phyloP scores from a whole-genome alignment of 2,888 invertebrate species.

The Monopis laevigella region DNA sequence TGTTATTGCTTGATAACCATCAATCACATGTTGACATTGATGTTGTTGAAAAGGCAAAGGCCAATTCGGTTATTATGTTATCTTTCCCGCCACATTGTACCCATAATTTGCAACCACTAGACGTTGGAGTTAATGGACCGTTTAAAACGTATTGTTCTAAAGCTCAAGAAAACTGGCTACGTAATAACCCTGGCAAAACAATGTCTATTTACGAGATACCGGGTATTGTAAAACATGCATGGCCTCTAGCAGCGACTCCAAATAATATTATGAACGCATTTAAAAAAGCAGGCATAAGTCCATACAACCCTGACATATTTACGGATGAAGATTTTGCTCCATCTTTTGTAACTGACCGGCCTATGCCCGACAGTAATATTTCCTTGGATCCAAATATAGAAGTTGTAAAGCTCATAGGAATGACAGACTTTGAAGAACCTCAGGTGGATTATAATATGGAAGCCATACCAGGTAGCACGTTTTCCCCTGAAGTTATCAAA shows the following conservation, averaged over 20 bases:
- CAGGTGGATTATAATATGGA: constrained; percentile 16
- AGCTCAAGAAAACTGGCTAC: constrained; percentile 16
- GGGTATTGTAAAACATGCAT: too few relatives aligned
- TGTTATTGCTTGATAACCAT: constrained; percentile 17
- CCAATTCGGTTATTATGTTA: constrained; percentile 16
- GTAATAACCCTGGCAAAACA: too few relatives aligned
- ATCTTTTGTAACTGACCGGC: constrained; percentile 18
- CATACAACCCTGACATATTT: constrained; percentile 17
- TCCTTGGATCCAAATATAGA: too few relatives aligned
- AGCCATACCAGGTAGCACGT: constrained; percentile 13
- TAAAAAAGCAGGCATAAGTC: constrained; percentile 21
- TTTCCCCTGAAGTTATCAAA: constrained; percentile 12
- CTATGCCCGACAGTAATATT: constrained; percentile 11
- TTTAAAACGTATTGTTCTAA: constrained; percentile 19
- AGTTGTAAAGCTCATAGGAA: too few relatives aligned
- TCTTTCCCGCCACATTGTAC: constrained; percentile 22
- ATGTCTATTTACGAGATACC: too few relatives aligned
- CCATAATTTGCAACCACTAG: constrained; percentile 22
- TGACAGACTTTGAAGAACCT: constrained; percentile 11
- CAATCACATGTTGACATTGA: constrained; percentile 17
- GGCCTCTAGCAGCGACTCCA: constrained; percentile 20
- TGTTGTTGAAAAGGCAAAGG: constrained; percentile 15
- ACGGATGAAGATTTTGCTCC: too few relatives aligned
- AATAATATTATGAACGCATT: constrained; percentile 20
- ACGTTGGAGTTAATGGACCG: constrained; percentile 20